These are phyloP conservation scores for Aquatica leii DNA, from an alignment of 2,888 invertebrate genomes.

Conservation along the genomic window DNA sequence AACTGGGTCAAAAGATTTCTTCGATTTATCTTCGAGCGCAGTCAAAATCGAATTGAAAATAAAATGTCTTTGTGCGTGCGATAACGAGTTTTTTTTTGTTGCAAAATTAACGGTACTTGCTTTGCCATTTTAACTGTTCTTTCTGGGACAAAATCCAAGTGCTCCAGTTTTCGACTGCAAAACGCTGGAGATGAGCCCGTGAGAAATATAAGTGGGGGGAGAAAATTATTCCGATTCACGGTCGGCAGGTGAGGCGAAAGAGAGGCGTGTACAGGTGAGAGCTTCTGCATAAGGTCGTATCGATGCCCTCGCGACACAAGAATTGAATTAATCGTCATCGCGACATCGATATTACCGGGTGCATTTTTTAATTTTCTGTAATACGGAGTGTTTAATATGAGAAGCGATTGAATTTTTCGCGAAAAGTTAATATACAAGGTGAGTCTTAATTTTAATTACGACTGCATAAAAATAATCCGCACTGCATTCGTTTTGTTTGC, in stretches of 20 bases:
- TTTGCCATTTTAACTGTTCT: constrained; percentile 1
- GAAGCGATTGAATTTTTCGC: neutral
- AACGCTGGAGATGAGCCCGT: constrained; percentile 24
- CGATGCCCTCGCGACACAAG: constrained; percentile 17
- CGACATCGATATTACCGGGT: constrained; percentile 16
- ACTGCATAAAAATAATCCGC: too few species aligned
- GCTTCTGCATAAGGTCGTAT: constrained; percentile 22
- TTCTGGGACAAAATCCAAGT: neutral
- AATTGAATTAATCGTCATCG: constrained; percentile 23
- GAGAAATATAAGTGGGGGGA: constrained; percentile 16
- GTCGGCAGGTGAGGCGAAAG: constrained; percentile 31
- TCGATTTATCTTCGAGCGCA: too few species aligned
- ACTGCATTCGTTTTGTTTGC: too few species aligned
- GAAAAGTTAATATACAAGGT: neutral
- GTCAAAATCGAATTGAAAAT: too few species aligned
- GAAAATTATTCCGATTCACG: constrained; percentile 25
- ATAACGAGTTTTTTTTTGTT: too few species aligned
- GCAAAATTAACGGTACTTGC: neutral
- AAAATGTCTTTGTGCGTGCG: too few species aligned
- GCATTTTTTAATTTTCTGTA: too few species aligned
- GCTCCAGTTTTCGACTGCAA: constrained; percentile 17
- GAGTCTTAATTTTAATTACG: too few species aligned
- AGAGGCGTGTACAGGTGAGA: constrained; percentile 28
- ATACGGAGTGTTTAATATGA: too few species aligned
- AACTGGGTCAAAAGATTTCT: too few species aligned